A percentile compares a stretch with the other conserved stretches of the same genome.
phyloP scores from a whole-genome alignment of 2,113 vertebrate genomes.

The Lathamus discolor region DNA sequence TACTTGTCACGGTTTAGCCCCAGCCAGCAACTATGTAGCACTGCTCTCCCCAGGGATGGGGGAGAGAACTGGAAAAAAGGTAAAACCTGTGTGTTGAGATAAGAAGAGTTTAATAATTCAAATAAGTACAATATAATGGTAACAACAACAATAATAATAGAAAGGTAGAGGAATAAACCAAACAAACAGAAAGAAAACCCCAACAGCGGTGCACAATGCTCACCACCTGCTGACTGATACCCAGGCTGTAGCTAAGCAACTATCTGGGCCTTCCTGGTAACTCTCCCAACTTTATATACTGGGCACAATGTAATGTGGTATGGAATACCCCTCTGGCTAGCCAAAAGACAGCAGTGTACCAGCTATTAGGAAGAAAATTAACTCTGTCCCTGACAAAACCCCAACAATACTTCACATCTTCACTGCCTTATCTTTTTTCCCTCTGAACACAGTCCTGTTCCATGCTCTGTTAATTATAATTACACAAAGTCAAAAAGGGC shows the following conservation, averaged over 20 bases:
- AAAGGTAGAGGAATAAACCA: background rate
- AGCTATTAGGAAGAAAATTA: background rate
- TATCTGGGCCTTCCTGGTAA: background rate
- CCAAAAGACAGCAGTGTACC: background rate
- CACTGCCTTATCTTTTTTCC: background rate
- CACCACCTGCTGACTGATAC: background rate
- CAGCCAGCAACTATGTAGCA: background rate
- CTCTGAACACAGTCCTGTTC: background rate
- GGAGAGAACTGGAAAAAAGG: background rate
- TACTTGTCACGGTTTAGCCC: background rate
- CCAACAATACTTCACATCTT: background rate
- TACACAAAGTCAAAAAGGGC: background rate
- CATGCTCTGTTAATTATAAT: background rate
- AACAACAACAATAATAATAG: background rate
- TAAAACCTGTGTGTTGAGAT: background rate
- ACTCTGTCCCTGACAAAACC: background rate
- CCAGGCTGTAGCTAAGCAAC: background rate
- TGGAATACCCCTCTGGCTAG: background rate
- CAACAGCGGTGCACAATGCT: background rate
- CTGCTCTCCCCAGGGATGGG: background rate
- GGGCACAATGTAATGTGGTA: background rate
- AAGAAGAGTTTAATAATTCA: background rate
- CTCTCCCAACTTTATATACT: background rate
- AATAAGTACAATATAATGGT: background rate
- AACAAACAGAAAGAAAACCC: background rate